Percentiles rank a stretch among this genome's conserved stretches.
Evolutionary conservation across 2,888 invertebrate species (phyloP).

Genomic region (Drosophila kokeensis): DNA sequence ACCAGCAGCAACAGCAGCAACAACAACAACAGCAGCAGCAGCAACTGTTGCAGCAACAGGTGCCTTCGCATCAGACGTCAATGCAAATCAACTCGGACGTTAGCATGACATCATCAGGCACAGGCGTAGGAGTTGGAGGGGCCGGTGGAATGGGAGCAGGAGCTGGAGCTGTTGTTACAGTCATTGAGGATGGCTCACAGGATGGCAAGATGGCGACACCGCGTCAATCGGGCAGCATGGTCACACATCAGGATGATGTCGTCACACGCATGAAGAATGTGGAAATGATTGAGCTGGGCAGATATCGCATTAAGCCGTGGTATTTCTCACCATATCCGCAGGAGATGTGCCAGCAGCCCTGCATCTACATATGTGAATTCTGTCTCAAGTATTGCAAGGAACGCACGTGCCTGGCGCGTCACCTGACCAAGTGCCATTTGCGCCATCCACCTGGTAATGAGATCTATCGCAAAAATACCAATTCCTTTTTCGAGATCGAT

Average conservation of each 20-base stretch:
- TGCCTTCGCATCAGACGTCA: no score
- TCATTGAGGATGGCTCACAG: conserved; percentile 78
- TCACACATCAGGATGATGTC: conserved; percentile 97
- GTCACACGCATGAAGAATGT: conserved; percentile 99
- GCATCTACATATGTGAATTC: conserved; percentile 99
- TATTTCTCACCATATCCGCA: conserved; percentile 99
- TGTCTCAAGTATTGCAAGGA: conserved; percentile 99
- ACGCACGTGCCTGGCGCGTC: conserved; percentile 96
- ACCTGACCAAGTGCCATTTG: conserved; percentile 94
- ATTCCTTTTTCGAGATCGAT: conserved; percentile 99
- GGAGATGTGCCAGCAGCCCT: conserved; percentile 94
- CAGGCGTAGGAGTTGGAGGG: no score
- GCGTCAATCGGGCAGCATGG: conserved; percentile 97
- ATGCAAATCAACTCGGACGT: no score
- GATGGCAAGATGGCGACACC: conserved; percentile 86
- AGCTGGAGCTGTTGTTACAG: neutral
- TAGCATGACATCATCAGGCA: no score
- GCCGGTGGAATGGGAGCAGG: neutral
- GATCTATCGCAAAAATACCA: conserved; percentile 96
- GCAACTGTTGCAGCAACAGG: no score
- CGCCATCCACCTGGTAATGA: conserved; percentile 96
- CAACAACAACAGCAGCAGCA: no score
- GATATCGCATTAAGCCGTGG: conserved; percentile 98
- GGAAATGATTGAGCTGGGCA: conserved; percentile 98
- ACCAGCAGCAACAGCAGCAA: no score